A percentile compares a stretch with the other conserved stretches of the same genome.
phyloP scores from a whole-genome alignment of 2,888 invertebrate species.

The Branchipolynoe longqiensis region DNA sequence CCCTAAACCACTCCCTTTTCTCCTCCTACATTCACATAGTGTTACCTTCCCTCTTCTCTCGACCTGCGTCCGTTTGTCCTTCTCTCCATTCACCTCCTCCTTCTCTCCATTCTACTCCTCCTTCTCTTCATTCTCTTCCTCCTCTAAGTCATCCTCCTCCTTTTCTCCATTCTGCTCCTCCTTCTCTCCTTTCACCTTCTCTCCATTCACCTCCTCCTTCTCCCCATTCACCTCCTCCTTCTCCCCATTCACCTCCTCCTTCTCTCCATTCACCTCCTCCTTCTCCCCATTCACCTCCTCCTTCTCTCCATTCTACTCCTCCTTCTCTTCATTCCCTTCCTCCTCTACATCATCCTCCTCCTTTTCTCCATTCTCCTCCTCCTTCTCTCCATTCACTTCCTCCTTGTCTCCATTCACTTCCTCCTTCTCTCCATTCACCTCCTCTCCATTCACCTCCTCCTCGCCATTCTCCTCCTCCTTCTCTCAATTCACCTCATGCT shows the following conservation, averaged over 20 bases:
- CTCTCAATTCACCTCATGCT: neutral
- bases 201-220: neutral
- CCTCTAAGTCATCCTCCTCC: neutral
- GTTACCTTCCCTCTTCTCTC: neutral
- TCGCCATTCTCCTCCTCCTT: conserved; percentile 21
- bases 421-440: conserved; percentile 35
- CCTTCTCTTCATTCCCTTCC: neutral
- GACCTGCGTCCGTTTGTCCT: neutral
- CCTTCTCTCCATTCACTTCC: conserved; percentile 15
- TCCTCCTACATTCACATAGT: neutral
- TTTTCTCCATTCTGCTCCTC: neutral
- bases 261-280: neutral
- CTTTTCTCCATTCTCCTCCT: conserved; percentile 11
- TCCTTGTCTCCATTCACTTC: conserved; percentile 34
- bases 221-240: neutral
- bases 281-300: neutral
- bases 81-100: neutral
- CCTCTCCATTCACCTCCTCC: conserved; percentile 4
- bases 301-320: neutral
- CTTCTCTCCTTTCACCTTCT: neutral
- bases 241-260: conserved; percentile 14
- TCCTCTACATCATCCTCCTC: conserved; percentile 19
- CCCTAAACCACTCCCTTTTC: neutral
- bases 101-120: neutral
- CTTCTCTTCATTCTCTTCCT: neutral